phyloP scores from a whole-genome alignment of 1,140 invertebrate genomes.

The Drosophila parabipectinata region DNA sequence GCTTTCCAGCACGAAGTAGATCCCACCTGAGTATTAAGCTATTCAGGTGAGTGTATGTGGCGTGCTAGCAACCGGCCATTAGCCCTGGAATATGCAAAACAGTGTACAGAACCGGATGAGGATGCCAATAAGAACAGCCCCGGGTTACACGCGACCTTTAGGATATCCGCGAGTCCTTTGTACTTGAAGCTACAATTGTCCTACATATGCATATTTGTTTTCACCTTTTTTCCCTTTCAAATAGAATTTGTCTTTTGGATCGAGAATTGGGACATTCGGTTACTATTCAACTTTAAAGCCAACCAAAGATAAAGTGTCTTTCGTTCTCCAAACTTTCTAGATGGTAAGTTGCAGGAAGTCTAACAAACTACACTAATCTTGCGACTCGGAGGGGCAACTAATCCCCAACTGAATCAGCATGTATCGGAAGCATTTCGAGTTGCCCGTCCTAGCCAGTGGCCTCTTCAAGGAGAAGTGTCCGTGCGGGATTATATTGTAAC shows the following conservation, averaged over 20 bases:
- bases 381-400: constrained; percentile 6
- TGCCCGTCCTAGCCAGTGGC: not conserved
- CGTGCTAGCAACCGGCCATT: constrained; percentile 36
- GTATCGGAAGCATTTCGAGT: constrained; percentile 25
- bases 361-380: constrained; percentile 15
- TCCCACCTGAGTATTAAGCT: constrained; percentile 15
- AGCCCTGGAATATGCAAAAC: constrained; percentile 45
- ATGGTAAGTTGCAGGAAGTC: not conserved
- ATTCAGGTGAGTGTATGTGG: constrained; percentile 21
- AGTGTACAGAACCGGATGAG: constrained; percentile 38
- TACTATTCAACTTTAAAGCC: not conserved
- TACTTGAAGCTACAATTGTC: constrained; percentile 21
- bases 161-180: constrained; percentile 21
- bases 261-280: not conserved
- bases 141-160: constrained; percentile 25
- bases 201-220: not conserved
- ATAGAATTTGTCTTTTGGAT: constrained; percentile 14
- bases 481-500: constrained; percentile 19
- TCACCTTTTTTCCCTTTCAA: not conserved
- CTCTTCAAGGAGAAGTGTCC: constrained; percentile 17
- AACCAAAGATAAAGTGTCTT: not conserved
- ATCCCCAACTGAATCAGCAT: constrained; percentile 33
- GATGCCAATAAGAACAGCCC: constrained; percentile 34
- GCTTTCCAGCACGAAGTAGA: constrained; percentile 44
- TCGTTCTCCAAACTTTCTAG: constrained; percentile 1